These are phyloP conservation scores for Ormia ochracea DNA, from an alignment of 2,888 invertebrate genomes.

Conservation along the genomic window DNA sequence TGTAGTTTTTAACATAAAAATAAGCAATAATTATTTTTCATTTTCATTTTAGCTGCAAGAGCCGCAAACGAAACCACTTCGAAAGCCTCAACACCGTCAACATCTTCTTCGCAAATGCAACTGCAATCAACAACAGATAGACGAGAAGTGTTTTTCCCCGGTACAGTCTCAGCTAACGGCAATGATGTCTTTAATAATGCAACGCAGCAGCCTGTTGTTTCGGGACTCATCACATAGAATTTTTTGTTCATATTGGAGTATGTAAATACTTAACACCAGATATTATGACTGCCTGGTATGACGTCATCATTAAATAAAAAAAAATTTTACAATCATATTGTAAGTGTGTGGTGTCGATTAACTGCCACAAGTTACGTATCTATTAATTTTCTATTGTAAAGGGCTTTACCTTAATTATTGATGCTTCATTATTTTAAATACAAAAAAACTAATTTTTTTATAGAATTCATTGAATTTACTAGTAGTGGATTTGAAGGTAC, in stretches of 20 bases:
- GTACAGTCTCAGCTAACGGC: background rate
- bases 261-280: slow-evolving; percentile 1
- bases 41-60: slow-evolving; percentile 16
- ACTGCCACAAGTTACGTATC: too few species aligned
- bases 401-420: too few species aligned
- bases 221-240: slow-evolving; percentile 22
- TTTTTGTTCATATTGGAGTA: slow-evolving; percentile 11
- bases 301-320: too few species aligned
- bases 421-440: too few species aligned
- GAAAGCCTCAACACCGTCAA: background rate
- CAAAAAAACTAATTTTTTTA: too few species aligned
- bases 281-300: too few species aligned
- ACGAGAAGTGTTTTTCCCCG: background rate
- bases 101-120: slow-evolving; percentile 2
- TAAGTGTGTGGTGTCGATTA: too few species aligned
- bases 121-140: slow-evolving; percentile 37
- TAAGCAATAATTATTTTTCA: slow-evolving; percentile 4
- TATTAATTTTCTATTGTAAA: too few species aligned
- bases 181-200: slow-evolving; percentile 9
- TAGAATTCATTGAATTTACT: too few species aligned
- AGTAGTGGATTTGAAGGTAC: too few species aligned
- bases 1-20: background rate
- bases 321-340: too few species aligned
- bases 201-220: slow-evolving; percentile 15
- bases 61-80: background rate